phyloP scores from a whole-genome alignment of 2,888 invertebrate genomes.

The Nebria salina region DNA sequence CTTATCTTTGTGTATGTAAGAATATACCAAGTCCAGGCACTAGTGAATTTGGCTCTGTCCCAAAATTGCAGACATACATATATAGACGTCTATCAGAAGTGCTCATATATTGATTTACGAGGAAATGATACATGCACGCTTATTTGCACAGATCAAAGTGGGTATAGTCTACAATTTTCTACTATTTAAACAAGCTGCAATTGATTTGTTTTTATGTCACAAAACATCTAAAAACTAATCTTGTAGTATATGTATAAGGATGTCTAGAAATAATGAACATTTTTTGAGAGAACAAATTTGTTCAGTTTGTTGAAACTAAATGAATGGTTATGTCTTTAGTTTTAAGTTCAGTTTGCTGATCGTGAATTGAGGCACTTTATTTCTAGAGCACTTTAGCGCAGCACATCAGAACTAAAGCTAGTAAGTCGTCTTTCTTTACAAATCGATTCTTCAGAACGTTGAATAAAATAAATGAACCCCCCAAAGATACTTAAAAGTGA shows the following conservation, averaged over 20 bases:
- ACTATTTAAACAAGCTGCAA: not conserved
- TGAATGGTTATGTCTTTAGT: not conserved
- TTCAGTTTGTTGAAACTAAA: not conserved
- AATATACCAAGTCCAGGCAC: not conserved
- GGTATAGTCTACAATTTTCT: not conserved
- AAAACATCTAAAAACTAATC: too few relatives aligned
- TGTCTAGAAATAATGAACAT: too few relatives aligned
- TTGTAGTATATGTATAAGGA: too few relatives aligned
- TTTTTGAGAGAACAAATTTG: too few relatives aligned
- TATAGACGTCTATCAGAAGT: not conserved
- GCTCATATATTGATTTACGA: not conserved
- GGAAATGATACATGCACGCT: not conserved
- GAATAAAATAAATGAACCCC: too few relatives aligned
- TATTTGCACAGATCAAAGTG: not conserved
- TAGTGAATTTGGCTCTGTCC: not conserved
- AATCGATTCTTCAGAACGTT: too few relatives aligned
- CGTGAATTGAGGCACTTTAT: not conserved
- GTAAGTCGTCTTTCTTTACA: not conserved
- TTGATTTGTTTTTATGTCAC: not conserved
- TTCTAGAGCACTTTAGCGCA: not conserved
- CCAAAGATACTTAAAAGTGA: too few relatives aligned
- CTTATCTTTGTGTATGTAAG: not conserved
- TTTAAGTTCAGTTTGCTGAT: not conserved
- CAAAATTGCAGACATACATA: not conserved
- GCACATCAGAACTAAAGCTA: not conserved